Percentiles rank a stretch among this genome's conserved stretches.
phyloP scores from a whole-genome alignment of 2,113 vertebrate species.

The Eonycteris spelaea region DNA sequence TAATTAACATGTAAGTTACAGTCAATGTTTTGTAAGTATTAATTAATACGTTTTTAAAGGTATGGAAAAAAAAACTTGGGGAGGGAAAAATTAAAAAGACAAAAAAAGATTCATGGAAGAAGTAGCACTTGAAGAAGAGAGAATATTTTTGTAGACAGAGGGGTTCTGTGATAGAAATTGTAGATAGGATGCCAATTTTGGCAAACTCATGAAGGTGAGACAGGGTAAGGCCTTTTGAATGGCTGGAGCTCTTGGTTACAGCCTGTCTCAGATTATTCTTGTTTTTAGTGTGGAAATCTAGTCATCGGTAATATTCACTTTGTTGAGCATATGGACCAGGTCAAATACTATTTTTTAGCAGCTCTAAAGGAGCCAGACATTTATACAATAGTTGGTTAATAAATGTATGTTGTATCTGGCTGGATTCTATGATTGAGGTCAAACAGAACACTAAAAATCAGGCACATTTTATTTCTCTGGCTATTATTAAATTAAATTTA shows the following conservation, averaged over 20 bases:
- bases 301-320: background rate
- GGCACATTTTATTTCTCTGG: too few relatives aligned
- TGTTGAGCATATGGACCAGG: background rate
- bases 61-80: background rate
- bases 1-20: background rate
- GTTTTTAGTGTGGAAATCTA: background rate
- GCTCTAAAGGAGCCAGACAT: background rate
- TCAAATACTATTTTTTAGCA: background rate
- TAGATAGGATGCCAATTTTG: background rate
- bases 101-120: background rate
- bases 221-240: too few relatives aligned
- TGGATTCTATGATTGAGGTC: too few relatives aligned
- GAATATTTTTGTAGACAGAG: background rate
- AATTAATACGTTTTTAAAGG: background rate
- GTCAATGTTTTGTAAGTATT: background rate
- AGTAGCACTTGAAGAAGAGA: background rate
- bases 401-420: background rate
- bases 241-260: background rate
- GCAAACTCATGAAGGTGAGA: background rate
- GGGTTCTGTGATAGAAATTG: fast-evolving
- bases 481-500: background rate
- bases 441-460: background rate
- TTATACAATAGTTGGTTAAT: background rate
- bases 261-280: background rate
- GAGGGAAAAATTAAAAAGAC: background rate